Conservation (phyloP, 2,888 invertebrate species). For the Aphrophora alni region DNA sequence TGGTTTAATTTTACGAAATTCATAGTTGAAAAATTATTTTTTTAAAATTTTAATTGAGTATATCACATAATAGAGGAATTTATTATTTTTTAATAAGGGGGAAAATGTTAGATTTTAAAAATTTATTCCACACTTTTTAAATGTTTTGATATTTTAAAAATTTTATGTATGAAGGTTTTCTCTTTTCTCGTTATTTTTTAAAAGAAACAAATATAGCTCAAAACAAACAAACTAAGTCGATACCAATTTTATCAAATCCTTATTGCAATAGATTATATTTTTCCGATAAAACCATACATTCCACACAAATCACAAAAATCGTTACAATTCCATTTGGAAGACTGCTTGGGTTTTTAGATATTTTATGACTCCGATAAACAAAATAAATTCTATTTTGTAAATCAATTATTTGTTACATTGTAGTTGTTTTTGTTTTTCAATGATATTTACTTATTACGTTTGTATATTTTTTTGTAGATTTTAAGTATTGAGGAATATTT, state of each 20-base stretch:
- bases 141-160: no score
- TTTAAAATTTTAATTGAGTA: no score
- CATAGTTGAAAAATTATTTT: constrained; percentile 18
- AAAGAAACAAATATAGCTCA: no score
- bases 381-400: neutral
- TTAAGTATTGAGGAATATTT: neutral
- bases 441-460: constrained; percentile 22
- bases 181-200: no score
- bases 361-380: neutral
- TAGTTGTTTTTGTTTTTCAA: constrained; percentile 31
- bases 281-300: constrained; percentile 23
- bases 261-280: neutral
- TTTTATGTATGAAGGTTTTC: no score
- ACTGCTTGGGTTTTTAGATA: constrained; percentile 36
- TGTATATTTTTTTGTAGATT: constrained; percentile 23
- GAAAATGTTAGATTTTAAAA: no score
- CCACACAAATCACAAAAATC: constrained; percentile 25
- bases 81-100: no score
- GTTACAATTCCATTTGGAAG: constrained; percentile 35
- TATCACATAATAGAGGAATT: no score
- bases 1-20: constrained; percentile 23
- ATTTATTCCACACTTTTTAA: no score
- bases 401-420: constrained; percentile 29
- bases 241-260: no score
- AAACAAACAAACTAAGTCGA: no score